Conservation (phyloP, 2,888 invertebrate genomes). For the Lissonota sp. region DNA sequence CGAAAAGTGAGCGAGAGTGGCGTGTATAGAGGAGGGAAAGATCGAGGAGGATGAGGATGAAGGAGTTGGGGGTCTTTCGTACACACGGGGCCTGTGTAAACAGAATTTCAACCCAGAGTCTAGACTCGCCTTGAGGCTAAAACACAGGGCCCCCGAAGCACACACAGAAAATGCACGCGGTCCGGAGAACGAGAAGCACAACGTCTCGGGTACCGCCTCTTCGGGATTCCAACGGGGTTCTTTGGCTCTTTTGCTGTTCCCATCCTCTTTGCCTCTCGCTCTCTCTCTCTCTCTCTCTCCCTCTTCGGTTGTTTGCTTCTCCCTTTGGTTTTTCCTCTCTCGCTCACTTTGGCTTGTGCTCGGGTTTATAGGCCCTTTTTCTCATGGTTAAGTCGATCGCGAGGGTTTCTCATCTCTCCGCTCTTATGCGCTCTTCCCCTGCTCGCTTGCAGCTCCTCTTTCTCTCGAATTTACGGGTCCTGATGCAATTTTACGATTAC, state of each 20-base stretch:
- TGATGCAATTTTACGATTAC: constrained; percentile 67
- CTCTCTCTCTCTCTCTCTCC: neutral
- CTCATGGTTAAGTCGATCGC: constrained; percentile 58
- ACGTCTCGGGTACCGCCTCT: constrained; percentile 66
- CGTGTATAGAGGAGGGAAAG: constrained; percentile 1
- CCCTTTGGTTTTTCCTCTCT: neutral
- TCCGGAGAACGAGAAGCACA: constrained; percentile 54
- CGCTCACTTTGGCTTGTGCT: neutral
- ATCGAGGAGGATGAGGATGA: constrained; percentile 45
- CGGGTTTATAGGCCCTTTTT: constrained; percentile 54
- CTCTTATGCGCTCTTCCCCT: constrained; percentile 17
- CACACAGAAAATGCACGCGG: constrained; percentile 16
- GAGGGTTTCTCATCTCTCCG: constrained; percentile 18
- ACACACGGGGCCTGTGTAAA: constrained; percentile 67
- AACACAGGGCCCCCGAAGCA: constrained; percentile 63
- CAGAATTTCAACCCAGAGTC: constrained; percentile 65
- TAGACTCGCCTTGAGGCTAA: constrained; percentile 67
- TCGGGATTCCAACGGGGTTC: constrained; percentile 62
- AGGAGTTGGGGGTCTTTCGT: constrained; percentile 53
- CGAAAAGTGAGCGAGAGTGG: constrained; percentile 43
- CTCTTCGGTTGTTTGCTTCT: neutral
- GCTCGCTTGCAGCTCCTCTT: constrained; percentile 49
- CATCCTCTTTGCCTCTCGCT: constrained; percentile 9
- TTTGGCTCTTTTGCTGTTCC: constrained; percentile 10
- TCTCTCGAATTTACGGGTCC: constrained; percentile 65